Percentiles rank a stretch among this genome's conserved stretches.
Conservation (phyloP, 2,888 invertebrate genomes). For the Hymenopus coronatus region DNA sequence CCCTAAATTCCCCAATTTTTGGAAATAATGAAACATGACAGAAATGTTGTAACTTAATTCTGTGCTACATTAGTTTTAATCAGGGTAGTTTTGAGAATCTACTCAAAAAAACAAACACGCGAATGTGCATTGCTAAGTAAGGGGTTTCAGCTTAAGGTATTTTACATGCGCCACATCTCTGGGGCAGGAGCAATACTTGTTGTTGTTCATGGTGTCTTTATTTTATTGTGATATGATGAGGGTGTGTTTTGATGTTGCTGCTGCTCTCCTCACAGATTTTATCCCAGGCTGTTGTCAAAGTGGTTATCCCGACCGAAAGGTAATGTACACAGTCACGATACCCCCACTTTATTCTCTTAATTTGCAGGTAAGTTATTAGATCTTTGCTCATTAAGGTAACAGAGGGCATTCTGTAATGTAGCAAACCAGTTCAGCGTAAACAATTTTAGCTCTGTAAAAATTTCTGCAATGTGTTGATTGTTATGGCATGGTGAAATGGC, state of each 20-base stretch:
- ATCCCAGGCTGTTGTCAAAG: constrained; percentile 90
- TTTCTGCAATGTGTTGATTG: not conserved
- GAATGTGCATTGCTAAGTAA: not conserved
- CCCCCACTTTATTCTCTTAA: constrained; percentile 7
- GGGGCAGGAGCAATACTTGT: not conserved
- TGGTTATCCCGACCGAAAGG: constrained; percentile 97
- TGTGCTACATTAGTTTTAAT: no score
- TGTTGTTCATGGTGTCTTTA: not conserved
- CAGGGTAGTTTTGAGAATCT: not conserved
- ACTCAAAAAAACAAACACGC: not conserved
- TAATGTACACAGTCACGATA: constrained; percentile 46
- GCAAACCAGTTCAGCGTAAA: not conserved
- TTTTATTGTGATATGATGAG: constrained; percentile 7
- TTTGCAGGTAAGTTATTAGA: constrained; percentile 23
- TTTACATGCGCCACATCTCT: not conserved
- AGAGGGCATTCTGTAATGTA: not conserved
- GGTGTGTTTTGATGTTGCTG: constrained; percentile 27
- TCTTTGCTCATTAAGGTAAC: constrained; percentile 4
- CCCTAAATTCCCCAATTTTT: no score
- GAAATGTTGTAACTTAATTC: no score
- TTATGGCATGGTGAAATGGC: not conserved
- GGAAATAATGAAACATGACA: no score
- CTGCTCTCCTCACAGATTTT: constrained; percentile 65
- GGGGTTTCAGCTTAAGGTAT: not conserved
- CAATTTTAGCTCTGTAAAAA: not conserved